A percentile compares a stretch with the other conserved stretches of the same genome.
Evolutionary conservation across 2,888 invertebrate species (phyloP).

Genomic region (Nomada ferruginata): DNA sequence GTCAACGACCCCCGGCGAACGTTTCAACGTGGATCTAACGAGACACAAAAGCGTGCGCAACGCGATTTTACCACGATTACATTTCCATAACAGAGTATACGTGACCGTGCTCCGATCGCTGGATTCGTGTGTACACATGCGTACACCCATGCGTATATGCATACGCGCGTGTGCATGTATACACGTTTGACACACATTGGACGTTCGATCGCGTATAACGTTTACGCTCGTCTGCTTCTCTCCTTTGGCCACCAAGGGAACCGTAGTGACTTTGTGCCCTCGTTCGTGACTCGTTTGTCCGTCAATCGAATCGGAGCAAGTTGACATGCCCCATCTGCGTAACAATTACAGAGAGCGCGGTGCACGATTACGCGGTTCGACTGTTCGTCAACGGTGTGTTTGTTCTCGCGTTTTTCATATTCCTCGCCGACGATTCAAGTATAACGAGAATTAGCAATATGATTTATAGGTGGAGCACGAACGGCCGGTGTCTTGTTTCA

Average conservation of each 20-base stretch:
- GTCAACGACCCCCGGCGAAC: conserved; percentile 27
- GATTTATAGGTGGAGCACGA: neutral
- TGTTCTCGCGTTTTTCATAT: neutral
- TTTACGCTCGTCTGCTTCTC: conserved; percentile 2
- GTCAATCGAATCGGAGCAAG: conserved; percentile 23
- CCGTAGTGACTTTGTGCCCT: conserved; percentile 28
- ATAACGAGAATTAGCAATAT: too few species aligned
- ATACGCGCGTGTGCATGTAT: too few species aligned
- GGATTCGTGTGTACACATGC: neutral
- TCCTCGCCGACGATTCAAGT: too few species aligned
- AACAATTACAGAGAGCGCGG: neutral
- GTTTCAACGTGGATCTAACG: neutral
- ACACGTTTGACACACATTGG: conserved; percentile 13
- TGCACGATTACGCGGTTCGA: neutral
- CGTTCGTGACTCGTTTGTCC: conserved; percentile 28
- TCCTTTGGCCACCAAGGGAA: neutral
- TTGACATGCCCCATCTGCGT: too few species aligned
- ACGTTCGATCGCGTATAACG: neutral
- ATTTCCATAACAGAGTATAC: neutral
- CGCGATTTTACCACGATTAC: neutral
- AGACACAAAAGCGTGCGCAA: neutral
- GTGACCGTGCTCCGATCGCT: neutral
- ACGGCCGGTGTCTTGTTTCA: neutral
- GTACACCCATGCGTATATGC: neutral
- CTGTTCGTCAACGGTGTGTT: neutral